A percentile compares a stretch with the other conserved stretches of the same genome.
phyloP scores from a whole-genome alignment of 1,140 invertebrate species.

The Megalopta genalis region DNA sequence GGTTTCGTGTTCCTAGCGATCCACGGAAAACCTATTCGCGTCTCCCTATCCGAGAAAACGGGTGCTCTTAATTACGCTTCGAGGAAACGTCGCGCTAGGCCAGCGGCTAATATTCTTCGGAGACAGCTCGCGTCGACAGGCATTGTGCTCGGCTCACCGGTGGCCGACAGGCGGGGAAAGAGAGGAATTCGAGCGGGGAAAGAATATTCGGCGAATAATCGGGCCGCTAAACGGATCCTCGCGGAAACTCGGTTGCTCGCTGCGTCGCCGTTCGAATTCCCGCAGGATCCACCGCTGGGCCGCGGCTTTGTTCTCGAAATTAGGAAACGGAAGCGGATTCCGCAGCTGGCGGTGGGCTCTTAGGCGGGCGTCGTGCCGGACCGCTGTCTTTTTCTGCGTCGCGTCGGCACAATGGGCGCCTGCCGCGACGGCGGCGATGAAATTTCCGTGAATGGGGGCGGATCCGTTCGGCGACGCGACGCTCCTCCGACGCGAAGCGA shows the following conservation, averaged over 20 bases:
- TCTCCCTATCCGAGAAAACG: neutral
- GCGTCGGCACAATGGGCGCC: constrained; percentile 46
- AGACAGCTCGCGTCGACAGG: neutral
- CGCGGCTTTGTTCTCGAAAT: constrained; percentile 57
- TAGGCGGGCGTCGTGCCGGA: constrained; percentile 15
- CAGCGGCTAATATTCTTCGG: constrained; percentile 3
- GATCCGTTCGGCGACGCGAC: constrained; percentile 51
- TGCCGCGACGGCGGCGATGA: constrained; percentile 46
- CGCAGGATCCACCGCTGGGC: constrained; percentile 7
- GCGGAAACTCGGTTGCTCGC: constrained; percentile 17
- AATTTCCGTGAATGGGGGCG: constrained; percentile 55
- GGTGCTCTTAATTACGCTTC: constrained; percentile 17
- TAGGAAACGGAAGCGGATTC: constrained; percentile 63
- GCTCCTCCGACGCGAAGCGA: constrained; percentile 20
- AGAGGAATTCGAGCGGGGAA: constrained; percentile 8
- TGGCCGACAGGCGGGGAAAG: neutral
- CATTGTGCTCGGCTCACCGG: constrained; percentile 1
- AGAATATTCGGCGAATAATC: constrained; percentile 27
- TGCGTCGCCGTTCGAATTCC: neutral
- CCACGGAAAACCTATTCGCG: constrained; percentile 11
- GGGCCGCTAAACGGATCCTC: constrained; percentile 34
- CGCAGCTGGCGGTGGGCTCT: constrained; percentile 35
- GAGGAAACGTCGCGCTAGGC: neutral
- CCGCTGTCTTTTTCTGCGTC: constrained; percentile 57
- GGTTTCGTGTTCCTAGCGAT: neutral